A percentile compares a stretch with the other conserved stretches of the same genome.
These are phyloP conservation scores for Coelinius sp. DNA, from an alignment of 2,888 invertebrate species.

Conservation along the genomic window DNA sequence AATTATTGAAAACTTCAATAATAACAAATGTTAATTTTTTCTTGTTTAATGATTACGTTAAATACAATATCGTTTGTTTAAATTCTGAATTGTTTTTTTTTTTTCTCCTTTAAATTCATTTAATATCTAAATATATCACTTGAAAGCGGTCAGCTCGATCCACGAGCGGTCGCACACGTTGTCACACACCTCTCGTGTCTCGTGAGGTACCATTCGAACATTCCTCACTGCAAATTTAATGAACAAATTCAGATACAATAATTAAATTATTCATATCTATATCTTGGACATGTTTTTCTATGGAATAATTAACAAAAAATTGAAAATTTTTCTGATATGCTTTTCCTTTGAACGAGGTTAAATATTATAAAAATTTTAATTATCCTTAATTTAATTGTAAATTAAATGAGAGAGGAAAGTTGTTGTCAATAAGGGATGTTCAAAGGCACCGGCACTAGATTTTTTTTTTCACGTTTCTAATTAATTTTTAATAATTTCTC, in stretches of 20 bases:
- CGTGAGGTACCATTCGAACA: conserved; percentile 46
- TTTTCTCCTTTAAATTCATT: conserved; percentile 29
- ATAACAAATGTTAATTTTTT: conserved; percentile 57
- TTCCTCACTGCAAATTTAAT: conserved; percentile 36
- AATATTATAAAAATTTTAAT: too few species aligned
- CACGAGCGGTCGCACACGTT: conserved; percentile 58
- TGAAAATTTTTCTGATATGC: conserved; percentile 3
- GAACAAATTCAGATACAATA: background rate
- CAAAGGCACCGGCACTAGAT: conserved; percentile 51
- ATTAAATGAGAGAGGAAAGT: background rate
- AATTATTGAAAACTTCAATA: conserved; percentile 59
- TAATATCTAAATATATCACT: conserved; percentile 62
- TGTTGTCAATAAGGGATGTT: conserved; percentile 47
- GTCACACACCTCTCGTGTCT: conserved; percentile 46
- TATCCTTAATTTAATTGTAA: background rate
- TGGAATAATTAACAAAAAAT: background rate
- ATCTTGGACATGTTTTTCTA: background rate
- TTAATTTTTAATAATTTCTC: conserved; percentile 37
- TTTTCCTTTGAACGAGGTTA: background rate
- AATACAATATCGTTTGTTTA: conserved; percentile 40
- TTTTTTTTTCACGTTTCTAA: conserved; percentile 36
- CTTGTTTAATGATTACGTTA: conserved; percentile 50
- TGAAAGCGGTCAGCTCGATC: conserved; percentile 62
- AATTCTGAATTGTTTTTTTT: conserved; percentile 21
- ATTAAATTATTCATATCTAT: background rate